Evolutionary conservation across 2,888 invertebrate genomes (phyloP).

Genomic region (Nomada ferruginata): DNA sequence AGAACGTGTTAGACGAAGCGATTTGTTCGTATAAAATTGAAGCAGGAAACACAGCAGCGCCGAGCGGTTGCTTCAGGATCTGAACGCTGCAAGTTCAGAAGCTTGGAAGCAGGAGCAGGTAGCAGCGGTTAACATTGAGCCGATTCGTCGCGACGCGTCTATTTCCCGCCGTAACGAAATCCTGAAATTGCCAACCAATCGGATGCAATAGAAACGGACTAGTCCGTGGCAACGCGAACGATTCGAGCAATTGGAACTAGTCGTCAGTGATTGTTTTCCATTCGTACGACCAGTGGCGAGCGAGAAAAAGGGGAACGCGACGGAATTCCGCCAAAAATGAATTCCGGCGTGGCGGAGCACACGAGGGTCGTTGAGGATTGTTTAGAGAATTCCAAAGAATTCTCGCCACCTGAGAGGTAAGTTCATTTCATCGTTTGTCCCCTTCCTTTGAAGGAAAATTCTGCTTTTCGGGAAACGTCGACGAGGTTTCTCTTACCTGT

Average conservation of each 20-base stretch:
- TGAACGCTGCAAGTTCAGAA: no score
- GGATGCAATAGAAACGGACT: neutral
- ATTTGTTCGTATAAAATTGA: neutral
- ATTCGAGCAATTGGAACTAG: slow-evolving; percentile 54
- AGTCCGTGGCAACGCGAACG: slow-evolving; percentile 36
- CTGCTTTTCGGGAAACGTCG: neutral
- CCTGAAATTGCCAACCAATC: slow-evolving; percentile 53
- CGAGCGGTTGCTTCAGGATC: neutral
- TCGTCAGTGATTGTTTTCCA: slow-evolving; percentile 48
- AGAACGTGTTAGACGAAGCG: neutral
- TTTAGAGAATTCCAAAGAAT: slow-evolving; percentile 70
- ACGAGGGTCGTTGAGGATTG: slow-evolving; percentile 65
- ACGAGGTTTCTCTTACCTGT: slow-evolving; percentile 66
- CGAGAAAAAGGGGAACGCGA: slow-evolving; percentile 61
- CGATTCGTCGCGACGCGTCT: slow-evolving; percentile 27
- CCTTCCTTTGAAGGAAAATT: neutral
- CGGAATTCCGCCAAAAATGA: slow-evolving; percentile 79
- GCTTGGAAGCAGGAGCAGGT: no score
- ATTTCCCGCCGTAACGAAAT: slow-evolving; percentile 53
- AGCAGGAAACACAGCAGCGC: slow-evolving; percentile 1
- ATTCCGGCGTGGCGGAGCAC: slow-evolving; percentile 72
- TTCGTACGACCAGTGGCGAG: slow-evolving; percentile 56
- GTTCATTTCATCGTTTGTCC: neutral
- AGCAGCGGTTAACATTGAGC: neutral
- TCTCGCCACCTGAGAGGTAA: slow-evolving; percentile 76